phyloP scores from a whole-genome alignment of 2,113 vertebrate genomes.

The Myotis brandtii region DNA sequence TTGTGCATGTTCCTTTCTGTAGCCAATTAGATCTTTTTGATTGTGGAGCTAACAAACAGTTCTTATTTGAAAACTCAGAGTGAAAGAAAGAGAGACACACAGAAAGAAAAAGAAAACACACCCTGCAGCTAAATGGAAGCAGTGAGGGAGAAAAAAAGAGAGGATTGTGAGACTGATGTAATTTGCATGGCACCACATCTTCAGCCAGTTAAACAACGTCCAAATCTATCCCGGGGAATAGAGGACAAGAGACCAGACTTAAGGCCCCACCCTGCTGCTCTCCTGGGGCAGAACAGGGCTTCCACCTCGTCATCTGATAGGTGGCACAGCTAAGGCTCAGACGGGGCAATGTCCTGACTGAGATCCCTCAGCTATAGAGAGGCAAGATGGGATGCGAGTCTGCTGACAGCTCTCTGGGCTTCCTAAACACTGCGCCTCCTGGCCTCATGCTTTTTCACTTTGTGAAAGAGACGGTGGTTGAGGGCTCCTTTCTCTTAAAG shows the following conservation, averaged over 20 bases:
- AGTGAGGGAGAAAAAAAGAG: neutral
- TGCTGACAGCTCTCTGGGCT: neutral
- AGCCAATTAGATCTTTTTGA: constrained; percentile 50
- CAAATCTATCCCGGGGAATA: neutral
- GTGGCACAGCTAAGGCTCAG: neutral
- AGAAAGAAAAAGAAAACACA: neutral
- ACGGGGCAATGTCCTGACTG: neutral
- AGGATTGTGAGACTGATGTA: neutral
- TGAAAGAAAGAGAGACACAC: neutral
- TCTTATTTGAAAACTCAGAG: constrained; percentile 45
- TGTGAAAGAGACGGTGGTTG: neutral
- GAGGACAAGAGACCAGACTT: neutral
- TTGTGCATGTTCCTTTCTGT: neutral
- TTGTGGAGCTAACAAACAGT: neutral
- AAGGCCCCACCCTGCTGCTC: neutral
- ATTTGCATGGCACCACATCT: neutral
- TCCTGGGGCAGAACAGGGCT: neutral
- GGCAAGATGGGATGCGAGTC: no score
- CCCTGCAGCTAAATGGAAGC: neutral
- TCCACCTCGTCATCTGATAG: neutral
- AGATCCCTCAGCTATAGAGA: neutral
- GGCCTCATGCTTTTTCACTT: neutral
- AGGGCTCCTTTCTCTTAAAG: neutral
- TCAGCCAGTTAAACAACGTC: neutral
- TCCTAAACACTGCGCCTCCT: fast-evolving